Evolutionary conservation across 2,888 invertebrate species (phyloP).

Genomic region (Crossocerus cetratus): DNA sequence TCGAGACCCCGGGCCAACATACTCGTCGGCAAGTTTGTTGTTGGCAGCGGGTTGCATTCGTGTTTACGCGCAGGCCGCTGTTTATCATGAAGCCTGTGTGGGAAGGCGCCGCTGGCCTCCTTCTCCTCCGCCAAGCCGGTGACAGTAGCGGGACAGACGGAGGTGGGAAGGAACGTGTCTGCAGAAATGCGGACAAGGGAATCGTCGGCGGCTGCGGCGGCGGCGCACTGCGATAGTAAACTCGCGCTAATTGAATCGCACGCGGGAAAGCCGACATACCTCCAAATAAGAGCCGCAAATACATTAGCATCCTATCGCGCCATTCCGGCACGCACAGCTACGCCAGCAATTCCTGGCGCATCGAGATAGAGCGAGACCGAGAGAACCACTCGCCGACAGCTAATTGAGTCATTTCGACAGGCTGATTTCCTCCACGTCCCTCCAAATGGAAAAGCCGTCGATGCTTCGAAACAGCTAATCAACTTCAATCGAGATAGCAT

Average conservation of each 20-base stretch:
- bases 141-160: background rate
- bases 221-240: constrained; percentile 28
- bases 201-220: background rate
- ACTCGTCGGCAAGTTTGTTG: background rate
- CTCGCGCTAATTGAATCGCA: constrained; percentile 52
- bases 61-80: no score
- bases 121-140: background rate
- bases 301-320: constrained; percentile 54
- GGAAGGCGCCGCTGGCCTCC: no score
- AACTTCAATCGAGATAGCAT: no score
- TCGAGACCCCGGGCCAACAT: background rate
- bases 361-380: background rate
- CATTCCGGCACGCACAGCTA: constrained; percentile 3
- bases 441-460: no score
- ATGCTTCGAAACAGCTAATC: no score
- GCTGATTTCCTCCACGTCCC: no score
- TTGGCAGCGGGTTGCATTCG: no score
- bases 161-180: background rate
- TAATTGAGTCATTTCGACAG: no score
- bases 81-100: no score
- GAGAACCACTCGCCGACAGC: background rate
- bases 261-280: constrained; percentile 13
- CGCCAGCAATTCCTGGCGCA: constrained; percentile 43
- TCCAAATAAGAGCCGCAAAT: constrained; percentile 53
- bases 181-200: background rate